These are phyloP conservation scores for Notodonta dromedarius DNA, from an alignment of 2,888 invertebrate genomes.

Conservation along the genomic window DNA sequence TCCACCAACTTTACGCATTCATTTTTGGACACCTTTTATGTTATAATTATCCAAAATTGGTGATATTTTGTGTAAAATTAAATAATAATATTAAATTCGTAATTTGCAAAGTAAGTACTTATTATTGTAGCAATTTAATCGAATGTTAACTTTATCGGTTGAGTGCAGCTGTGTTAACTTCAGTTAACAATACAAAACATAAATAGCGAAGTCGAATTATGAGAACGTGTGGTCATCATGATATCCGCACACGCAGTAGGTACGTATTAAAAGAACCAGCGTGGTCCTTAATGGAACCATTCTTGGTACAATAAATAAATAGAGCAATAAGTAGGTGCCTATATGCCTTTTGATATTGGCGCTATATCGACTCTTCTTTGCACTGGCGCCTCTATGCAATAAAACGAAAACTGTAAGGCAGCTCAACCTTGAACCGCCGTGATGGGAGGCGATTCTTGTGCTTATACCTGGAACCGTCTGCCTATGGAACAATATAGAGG, in stretches of 20 bases:
- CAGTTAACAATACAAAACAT: too few relatives aligned
- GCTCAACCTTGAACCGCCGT: constrained; percentile 24
- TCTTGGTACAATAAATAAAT: too few relatives aligned
- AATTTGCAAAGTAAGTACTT: background rate
- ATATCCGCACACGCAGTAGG: too few relatives aligned
- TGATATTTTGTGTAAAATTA: constrained; percentile 4
- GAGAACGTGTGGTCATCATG: too few relatives aligned
- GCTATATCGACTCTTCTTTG: background rate
- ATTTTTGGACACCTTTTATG: constrained; percentile 26
- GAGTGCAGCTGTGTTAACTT: too few relatives aligned
- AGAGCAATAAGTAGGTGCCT: too few relatives aligned
- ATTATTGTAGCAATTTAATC: background rate
- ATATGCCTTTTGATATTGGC: too few relatives aligned
- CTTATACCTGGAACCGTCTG: constrained; percentile 34
- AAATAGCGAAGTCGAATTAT: too few relatives aligned
- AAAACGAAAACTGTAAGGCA: constrained; percentile 18
- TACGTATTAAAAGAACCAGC: too few relatives aligned
- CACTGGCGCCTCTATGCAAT: constrained; percentile 2
- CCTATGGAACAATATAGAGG: constrained; percentile 25
- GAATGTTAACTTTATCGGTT: too few relatives aligned
- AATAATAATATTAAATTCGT: background rate
- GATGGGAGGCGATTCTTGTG: constrained; percentile 22
- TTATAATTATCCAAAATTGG: constrained; percentile 29
- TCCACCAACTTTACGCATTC: constrained; percentile 23
- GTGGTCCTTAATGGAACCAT: too few relatives aligned